Evolutionary conservation across 2,888 invertebrate genomes (phyloP), one percentile per base, ranked within the genome.

Genomic region (Rambutsinella grinnellia): DNA sequence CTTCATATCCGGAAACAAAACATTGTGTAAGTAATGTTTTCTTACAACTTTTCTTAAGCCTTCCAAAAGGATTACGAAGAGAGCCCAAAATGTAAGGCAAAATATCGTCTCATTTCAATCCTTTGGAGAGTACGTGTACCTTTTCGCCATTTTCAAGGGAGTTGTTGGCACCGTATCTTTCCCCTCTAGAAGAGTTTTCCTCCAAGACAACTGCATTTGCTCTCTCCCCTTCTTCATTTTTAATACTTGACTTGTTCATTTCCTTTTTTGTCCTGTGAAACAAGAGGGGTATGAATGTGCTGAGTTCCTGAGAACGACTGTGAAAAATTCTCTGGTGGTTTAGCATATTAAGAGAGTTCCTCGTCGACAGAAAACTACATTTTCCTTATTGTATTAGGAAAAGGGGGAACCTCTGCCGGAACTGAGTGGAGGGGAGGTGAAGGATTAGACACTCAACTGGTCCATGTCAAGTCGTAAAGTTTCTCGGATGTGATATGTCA

Each of bases 281-380:
- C 66, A 56, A 57, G 28, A 61, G 74, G 74, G 67, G 67, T 8
- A 36, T 36, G 13, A 8, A 36, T 36, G 36, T 36, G 36, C 36
- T 5, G 36, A 36, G 36, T 36, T 5, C 6, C 13, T 5, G 36
- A 36, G 36, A 5, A 13, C 36, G 36, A 36, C 36, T 36, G 36
- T 36, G 36, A 67, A 66, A 61, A 72, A 75, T 56, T 75, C 74
- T 75, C 74, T 56, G 58, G 67, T 67, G 74, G 61, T 67, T 67
- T 65, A 72, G 21, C 65, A 66, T 75, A 56, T 72, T 72, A 66
- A 58, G 36, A 36, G 36, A 13, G n/a, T n/a, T n/a, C n/a, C n/a
- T n/a, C n/a, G n/a, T n/a, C n/a, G n/a, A n/a, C n/a, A n/a, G 13
- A 36, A 36, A 36, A 36, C 36, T 36, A 8, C 36, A n/a, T n/a